A percentile compares a stretch with the other conserved stretches of the same genome.
Evolutionary conservation across 2,888 invertebrate genomes (phyloP).

Genomic region (Meiosimyza platycephala): DNA sequence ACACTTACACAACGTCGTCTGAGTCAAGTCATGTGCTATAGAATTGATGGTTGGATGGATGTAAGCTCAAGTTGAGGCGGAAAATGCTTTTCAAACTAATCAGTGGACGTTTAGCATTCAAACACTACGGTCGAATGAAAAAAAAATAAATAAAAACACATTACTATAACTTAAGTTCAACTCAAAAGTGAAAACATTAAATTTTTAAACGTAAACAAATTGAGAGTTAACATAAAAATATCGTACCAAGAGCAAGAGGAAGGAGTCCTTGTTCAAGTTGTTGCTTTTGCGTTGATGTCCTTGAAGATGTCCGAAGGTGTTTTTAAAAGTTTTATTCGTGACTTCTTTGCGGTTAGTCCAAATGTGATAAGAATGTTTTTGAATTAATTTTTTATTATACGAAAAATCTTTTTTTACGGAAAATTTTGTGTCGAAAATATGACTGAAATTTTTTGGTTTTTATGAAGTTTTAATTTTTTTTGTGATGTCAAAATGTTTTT

Average conservation of each 20-base stretch:
- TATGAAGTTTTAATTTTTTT: not conserved
- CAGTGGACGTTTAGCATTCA: conserved; percentile 57
- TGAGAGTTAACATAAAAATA: not conserved
- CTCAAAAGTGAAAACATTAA: not conserved
- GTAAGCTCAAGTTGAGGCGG: conserved; percentile 40
- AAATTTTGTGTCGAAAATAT: conserved; percentile 4
- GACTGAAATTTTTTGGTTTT: not conserved
- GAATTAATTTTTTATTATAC: conserved; percentile 2
- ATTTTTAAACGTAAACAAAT: no score
- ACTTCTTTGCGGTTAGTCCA: conserved; percentile 64
- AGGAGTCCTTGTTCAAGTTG: not conserved
- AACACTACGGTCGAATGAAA: conserved; percentile 45
- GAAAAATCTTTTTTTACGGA: conserved; percentile 13
- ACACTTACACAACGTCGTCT: no score
- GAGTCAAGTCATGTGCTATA: conserved; percentile 5
- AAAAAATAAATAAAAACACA: conserved; percentile 7
- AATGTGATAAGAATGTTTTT: not conserved
- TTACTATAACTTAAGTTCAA: not conserved
- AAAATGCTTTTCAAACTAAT: conserved; percentile 47
- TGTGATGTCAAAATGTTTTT: not conserved
- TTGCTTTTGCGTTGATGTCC: not conserved
- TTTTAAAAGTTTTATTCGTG: conserved; percentile 62
- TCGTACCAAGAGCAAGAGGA: not conserved
- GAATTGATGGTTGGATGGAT: conserved; percentile 16
- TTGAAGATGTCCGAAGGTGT: conserved; percentile 58